Evolutionary conservation across 2,113 vertebrate species (phyloP).

Genomic region (Acrocephalus arundinaceus): DNA sequence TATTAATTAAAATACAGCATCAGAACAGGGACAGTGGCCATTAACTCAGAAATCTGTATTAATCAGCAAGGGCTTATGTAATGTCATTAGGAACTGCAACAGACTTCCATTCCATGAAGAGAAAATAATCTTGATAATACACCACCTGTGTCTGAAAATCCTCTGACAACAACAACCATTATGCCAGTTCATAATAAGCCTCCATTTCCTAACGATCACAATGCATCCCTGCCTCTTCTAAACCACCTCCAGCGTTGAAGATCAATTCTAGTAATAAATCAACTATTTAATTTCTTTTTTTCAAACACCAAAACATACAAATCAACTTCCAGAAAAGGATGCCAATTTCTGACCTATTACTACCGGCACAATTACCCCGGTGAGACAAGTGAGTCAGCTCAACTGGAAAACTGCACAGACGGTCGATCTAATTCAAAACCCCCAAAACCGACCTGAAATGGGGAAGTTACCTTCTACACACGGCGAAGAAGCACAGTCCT

Average conservation of each 20-base stretch:
- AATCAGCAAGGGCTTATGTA: background rate
- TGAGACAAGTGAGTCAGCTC: background rate
- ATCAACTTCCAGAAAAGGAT: background rate
- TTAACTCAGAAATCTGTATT: background rate
- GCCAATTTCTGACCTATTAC: background rate
- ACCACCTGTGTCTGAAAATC: background rate
- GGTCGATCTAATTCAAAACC: background rate
- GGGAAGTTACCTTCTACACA: constrained; percentile 68
- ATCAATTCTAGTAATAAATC: background rate
- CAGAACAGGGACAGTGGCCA: background rate
- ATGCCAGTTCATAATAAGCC: background rate
- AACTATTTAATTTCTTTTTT: accelerated
- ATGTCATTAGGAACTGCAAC: background rate
- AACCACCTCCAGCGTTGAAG: background rate
- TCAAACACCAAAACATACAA: background rate
- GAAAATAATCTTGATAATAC: background rate
- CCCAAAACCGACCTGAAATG: background rate
- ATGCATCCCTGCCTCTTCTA: background rate
- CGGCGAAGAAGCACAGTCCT: background rate
- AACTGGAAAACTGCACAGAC: background rate
- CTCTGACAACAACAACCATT: background rate
- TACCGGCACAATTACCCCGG: background rate
- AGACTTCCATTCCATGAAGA: background rate
- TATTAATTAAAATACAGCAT: background rate
- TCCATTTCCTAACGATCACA: background rate